phyloP scores from a whole-genome alignment of 1,140 invertebrate species.

The Drosophila nebulosa region DNA sequence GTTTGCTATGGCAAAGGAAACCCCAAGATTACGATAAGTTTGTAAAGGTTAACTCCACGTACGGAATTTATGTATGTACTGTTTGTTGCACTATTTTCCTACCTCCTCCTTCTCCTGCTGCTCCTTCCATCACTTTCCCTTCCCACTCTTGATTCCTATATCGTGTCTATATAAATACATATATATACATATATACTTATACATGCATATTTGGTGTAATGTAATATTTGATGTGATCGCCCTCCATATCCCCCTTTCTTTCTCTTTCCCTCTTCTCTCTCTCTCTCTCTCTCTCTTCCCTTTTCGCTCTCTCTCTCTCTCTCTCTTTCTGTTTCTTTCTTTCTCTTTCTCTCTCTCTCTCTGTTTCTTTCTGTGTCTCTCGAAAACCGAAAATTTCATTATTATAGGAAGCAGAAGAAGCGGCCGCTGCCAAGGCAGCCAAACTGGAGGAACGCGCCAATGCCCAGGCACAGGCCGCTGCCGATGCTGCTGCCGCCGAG shows the following conservation, averaged over 20 bases:
- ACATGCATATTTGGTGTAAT: background rate
- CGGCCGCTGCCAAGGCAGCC: slow-evolving; percentile 87
- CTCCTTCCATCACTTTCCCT: too few species aligned
- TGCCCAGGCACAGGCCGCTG: slow-evolving; percentile 85
- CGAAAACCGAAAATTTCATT: slow-evolving; percentile 38
- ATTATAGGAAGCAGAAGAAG: slow-evolving; percentile 90
- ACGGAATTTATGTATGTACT: too few species aligned
- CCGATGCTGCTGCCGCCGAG: slow-evolving; percentile 83
- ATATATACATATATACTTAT: background rate
- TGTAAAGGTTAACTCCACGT: too few species aligned
- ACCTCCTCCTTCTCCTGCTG: too few species aligned
- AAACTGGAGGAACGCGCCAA: slow-evolving; percentile 87
- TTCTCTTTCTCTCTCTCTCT: background rate
- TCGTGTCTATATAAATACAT: background rate
- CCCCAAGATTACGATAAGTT: too few species aligned
- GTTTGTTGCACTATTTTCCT: too few species aligned
- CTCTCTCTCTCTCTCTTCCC: slow-evolving; percentile 5
- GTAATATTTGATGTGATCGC: slow-evolving; percentile 1
- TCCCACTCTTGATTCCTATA: background rate
- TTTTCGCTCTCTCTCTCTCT: slow-evolving; percentile 2
- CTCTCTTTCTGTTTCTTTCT: slow-evolving; percentile 15
- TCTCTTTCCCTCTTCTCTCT: background rate
- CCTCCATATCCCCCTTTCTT: slow-evolving; percentile 28
- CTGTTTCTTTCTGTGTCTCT: slow-evolving; percentile 15
- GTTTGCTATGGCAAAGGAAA: too few species aligned